A percentile compares a stretch with the other conserved stretches of the same genome.
These are phyloP conservation scores for Gambusia yucatana DNA, from an alignment of 2,797 vertebrate species.

Conservation along the genomic window DNA sequence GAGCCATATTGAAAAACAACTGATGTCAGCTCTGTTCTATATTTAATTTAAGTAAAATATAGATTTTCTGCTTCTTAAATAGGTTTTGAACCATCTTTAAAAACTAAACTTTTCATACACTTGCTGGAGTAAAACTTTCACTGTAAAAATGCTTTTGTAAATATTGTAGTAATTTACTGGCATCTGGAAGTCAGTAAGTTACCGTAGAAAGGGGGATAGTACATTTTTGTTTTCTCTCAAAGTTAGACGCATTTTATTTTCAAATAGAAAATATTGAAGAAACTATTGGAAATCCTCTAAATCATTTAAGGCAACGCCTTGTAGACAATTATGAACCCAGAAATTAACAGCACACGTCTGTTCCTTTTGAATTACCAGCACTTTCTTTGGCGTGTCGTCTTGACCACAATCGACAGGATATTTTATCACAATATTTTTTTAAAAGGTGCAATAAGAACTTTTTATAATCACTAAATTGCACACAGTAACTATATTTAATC, in stretches of 20 bases:
- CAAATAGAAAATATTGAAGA: not conserved
- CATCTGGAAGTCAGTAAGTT: not conserved
- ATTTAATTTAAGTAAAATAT: not conserved
- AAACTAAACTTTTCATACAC: not conserved
- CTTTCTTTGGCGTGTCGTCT: constrained; percentile 11
- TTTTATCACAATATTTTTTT: too few species aligned
- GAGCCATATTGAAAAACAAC: not conserved
- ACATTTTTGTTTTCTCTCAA: not conserved
- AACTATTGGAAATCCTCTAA: not conserved
- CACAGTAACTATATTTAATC: too few species aligned
- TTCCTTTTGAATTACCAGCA: constrained; percentile 17
- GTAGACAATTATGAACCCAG: not conserved
- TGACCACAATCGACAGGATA: not conserved
- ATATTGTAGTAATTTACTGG: not conserved
- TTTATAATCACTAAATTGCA: too few species aligned
- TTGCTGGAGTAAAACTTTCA: not conserved
- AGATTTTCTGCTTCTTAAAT: not conserved
- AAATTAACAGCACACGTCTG: not conserved
- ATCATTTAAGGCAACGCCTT: not conserved
- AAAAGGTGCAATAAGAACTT: too few species aligned
- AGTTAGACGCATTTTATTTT: not conserved
- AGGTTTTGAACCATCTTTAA: not conserved
- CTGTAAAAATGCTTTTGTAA: not conserved
- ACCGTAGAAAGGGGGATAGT: not conserved
- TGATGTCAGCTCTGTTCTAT: not conserved